These are phyloP conservation scores for Dryobotodes eremita DNA, from an alignment of 2,888 invertebrate genomes.

Conservation along the genomic window DNA sequence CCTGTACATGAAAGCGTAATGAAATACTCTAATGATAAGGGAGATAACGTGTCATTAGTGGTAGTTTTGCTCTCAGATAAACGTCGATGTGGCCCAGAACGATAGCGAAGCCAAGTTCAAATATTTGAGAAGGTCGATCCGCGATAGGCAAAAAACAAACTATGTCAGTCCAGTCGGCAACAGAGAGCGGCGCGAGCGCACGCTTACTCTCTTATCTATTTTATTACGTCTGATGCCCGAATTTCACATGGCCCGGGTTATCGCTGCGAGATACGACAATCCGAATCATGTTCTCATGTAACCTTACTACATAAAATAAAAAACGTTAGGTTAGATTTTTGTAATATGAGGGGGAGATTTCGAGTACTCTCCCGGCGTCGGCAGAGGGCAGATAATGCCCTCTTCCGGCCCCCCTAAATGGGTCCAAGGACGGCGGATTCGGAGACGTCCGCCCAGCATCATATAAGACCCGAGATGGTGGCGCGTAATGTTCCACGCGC, in stretches of 20 bases:
- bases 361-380: too few species aligned
- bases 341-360: neutral
- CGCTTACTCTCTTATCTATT: slow-evolving; percentile 67
- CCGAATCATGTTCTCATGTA: slow-evolving; percentile 58
- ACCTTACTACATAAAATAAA: slow-evolving; percentile 37
- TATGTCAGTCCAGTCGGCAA: slow-evolving; percentile 78
- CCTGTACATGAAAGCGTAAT: slow-evolving; percentile 51
- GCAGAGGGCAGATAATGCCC: too few species aligned
- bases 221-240: slow-evolving; percentile 61
- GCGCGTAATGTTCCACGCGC: too few species aligned
- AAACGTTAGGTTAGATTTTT: slow-evolving; percentile 36
- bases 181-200: slow-evolving; percentile 68
- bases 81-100: slow-evolving; percentile 67
- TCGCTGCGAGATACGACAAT: slow-evolving; percentile 62
- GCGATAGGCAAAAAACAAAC: slow-evolving; percentile 76
- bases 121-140: slow-evolving; percentile 82
- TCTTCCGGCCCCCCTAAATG: too few species aligned
- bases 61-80: slow-evolving; percentile 70
- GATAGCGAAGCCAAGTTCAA: slow-evolving; percentile 80
- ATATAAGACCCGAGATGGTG: too few species aligned
- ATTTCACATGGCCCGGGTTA: slow-evolving; percentile 74
- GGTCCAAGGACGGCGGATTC: too few species aligned
- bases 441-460: too few species aligned
- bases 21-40: slow-evolving; percentile 64
- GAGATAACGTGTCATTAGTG: slow-evolving; percentile 68